phyloP scores from a whole-genome alignment of 2,888 invertebrate species.

The Smittia sp. region DNA sequence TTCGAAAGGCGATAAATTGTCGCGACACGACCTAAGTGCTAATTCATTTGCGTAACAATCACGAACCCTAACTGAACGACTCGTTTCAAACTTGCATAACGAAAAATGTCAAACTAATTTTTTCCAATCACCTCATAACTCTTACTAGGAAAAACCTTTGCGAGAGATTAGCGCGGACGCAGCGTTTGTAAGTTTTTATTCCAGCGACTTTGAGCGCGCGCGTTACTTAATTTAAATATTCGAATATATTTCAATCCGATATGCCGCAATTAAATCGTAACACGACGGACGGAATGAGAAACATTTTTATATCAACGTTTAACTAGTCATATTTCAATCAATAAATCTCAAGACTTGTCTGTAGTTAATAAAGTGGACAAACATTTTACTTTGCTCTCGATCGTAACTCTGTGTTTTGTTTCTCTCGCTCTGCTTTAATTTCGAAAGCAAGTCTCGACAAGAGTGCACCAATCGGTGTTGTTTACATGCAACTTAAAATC shows the following conservation, averaged over 20 bases:
- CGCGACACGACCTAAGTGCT: background rate
- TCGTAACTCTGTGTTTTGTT: background rate
- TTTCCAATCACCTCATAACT: slow-evolving; percentile 7
- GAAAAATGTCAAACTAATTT: slow-evolving; percentile 12
- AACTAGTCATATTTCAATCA: slow-evolving; percentile 33
- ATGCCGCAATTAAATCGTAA: slow-evolving; percentile 17
- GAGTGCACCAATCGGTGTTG: slow-evolving; percentile 4
- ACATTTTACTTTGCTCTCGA: background rate
- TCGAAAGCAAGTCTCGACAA: background rate
- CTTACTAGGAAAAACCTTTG: background rate
- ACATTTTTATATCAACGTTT: background rate
- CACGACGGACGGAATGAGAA: background rate
- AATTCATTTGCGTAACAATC: slow-evolving; percentile 2
- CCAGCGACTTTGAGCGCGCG: background rate
- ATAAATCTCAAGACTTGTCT: slow-evolving; percentile 24
- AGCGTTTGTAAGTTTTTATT: background rate
- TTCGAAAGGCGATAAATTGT: slow-evolving; percentile 1
- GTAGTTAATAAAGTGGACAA: slow-evolving; percentile 24
- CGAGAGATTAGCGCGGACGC: background rate
- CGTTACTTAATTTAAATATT: slow-evolving; percentile 26
- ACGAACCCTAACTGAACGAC: background rate
- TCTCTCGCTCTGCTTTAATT: background rate
- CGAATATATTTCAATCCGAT: slow-evolving; percentile 9
- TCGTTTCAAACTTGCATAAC: background rate
- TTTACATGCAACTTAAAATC: slow-evolving; percentile 35